Base-by-base conservation (phyloP, 2,888 invertebrate species). In the Hypomecis atomaria region DNA sequence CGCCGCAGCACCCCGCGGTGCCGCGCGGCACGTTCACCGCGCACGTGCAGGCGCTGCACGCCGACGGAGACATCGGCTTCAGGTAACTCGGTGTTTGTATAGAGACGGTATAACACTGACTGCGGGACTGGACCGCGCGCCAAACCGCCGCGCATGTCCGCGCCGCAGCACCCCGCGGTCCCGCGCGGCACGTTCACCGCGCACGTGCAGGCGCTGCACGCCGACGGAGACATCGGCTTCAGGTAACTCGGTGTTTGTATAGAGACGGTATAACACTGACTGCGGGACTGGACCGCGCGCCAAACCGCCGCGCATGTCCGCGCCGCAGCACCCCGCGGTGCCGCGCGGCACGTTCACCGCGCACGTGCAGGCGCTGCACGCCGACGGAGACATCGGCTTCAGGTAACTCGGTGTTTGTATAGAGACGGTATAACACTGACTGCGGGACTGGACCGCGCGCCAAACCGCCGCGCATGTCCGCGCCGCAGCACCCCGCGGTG, bases 61-160 rank as follows among this genome's bases (percentile, higher is more conserved):
- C 97, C 4, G 98, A 99, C 86, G 97, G 98, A 0, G 98, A 98
- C 84, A 97, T 98, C 71, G 98, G 98, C 0, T 99, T 99, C 87
- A 97, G 90, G 92, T 50, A 37, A 11, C n/a, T n/a, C n/a, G n/a
- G n/a, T n/a, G n/a, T n/a, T n/a, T n/a, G n/a, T n/a, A n/a, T n/a
- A n/a, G n/a, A n/a, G n/a, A n/a, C n/a, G n/a, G n/a, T n/a, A n/a
- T n/a, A n/a, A n/a, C n/a, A 7, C 8, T 6, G 23, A 8, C 8
- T 8, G 45, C 6, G n/a, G 11, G 43, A n/a, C 2, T 6, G 95
- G 94, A 70, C 63, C 74, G 36, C 69, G 78, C 7, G 77, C 77
- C 10, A 76, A 79, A 0, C 89, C 90, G 2, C 94, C 93, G 75
- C 94, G 93, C 83, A 93, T 94, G 85, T 92, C 93, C 8, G 93